Conservation (phyloP, 2,888 invertebrate genomes). For the Cheilosia scutellata region DNA sequence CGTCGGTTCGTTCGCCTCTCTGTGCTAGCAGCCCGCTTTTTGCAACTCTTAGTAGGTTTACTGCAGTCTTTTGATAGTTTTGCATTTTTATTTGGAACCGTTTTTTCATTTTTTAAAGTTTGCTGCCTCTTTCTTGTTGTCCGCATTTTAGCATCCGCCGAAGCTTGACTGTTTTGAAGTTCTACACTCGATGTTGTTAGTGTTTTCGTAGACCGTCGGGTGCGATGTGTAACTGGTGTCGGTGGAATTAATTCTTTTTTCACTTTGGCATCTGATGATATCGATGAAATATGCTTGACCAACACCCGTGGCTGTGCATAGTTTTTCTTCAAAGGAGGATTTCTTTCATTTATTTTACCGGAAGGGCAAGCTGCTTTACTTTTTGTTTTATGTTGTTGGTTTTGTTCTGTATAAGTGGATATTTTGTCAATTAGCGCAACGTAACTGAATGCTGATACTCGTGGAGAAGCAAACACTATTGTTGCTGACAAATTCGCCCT, state of each 20-base stretch:
- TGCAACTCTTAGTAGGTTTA: constrained; percentile 28
- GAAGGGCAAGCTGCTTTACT: constrained; percentile 9
- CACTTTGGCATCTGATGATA: constrained; percentile 11
- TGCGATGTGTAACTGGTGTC: constrained; percentile 34
- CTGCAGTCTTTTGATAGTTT: constrained; percentile 73
- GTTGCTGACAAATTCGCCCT: constrained; percentile 73
- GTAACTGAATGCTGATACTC: constrained; percentile 77
- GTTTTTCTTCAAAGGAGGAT: neutral
- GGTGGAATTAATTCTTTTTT: constrained; percentile 7
- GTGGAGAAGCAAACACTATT: constrained; percentile 68
- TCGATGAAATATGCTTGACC: constrained; percentile 6
- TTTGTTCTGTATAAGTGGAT: constrained; percentile 1
- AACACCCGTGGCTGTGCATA: constrained; percentile 17
- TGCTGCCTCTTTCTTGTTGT: constrained; percentile 49
- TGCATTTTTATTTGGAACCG: constrained; percentile 61
- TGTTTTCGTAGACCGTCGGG: constrained; percentile 33
- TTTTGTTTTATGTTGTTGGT: constrained; percentile 41
- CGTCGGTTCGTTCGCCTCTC: constrained; percentile 43
- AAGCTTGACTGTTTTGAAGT: constrained; percentile 8
- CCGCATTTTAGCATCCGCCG: constrained; percentile 3
- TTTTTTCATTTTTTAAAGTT: constrained; percentile 18
- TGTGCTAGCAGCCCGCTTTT: constrained; percentile 2
- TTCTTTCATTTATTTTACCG: constrained; percentile 22
- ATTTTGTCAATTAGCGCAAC: constrained; percentile 24
- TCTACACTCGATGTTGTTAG: constrained; percentile 19